A percentile compares a stretch with the other conserved stretches of the same genome.
These are phyloP conservation scores for Gastrophysa polygoni DNA, from an alignment of 2,888 invertebrate genomes.

Conservation along the genomic window DNA sequence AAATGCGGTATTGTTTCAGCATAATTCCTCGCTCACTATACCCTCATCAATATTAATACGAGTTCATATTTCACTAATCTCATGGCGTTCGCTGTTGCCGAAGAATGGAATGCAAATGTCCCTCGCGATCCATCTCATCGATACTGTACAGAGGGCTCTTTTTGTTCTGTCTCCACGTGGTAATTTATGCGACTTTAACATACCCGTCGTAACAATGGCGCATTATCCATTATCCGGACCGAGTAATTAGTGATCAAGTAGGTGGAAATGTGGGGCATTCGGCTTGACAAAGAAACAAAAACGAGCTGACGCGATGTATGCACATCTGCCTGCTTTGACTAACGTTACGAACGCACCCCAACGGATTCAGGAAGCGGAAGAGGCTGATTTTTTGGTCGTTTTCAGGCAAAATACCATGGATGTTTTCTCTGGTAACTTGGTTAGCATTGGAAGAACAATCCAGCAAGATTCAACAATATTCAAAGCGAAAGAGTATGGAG, in stretches of 20 bases:
- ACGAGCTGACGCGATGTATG: conserved; percentile 46
- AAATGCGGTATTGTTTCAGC: too few relatives aligned
- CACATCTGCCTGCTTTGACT: conserved; percentile 53
- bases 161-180: conserved; percentile 39
- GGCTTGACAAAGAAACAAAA: conserved; percentile 54
- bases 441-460: too few relatives aligned
- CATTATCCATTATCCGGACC: conserved; percentile 53
- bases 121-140: conserved; percentile 6
- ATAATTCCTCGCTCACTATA: too few relatives aligned
- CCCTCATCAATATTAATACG: not conserved
- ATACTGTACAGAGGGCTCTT: conserved; percentile 32
- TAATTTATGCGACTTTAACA: conserved; percentile 58
- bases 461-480: too few relatives aligned
- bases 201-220: conserved; percentile 54
- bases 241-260: conserved; percentile 60
- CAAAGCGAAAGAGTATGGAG: too few relatives aligned
- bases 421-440: too few relatives aligned
- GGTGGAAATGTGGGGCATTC: conserved; percentile 58
- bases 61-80: not conserved
- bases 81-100: not conserved
- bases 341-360: not conserved
- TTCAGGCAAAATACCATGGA: too few relatives aligned
- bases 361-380: too few relatives aligned
- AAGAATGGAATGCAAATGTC: not conserved
- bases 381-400: too few relatives aligned